phyloP scores from a whole-genome alignment of 2,888 invertebrate genomes.

The Apodemia mormo region DNA sequence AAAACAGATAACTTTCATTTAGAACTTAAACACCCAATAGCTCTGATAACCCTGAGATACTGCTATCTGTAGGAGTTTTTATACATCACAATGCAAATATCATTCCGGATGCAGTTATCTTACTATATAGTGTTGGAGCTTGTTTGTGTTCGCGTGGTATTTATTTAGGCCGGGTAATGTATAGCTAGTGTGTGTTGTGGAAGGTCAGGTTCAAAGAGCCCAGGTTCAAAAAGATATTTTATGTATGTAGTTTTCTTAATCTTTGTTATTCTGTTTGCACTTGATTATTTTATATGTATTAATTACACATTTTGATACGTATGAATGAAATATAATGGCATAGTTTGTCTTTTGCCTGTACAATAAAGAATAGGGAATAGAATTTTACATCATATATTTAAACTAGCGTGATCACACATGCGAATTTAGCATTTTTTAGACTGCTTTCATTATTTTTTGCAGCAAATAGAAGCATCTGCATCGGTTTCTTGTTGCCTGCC shows the following conservation, averaged over 20 bases:
- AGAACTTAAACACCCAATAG: constrained; percentile 26
- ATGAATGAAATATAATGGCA: background rate
- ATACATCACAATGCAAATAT: constrained; percentile 46
- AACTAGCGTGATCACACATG: background rate
- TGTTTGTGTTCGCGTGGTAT: constrained; percentile 45
- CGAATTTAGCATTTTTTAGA: background rate
- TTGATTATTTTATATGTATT: constrained; percentile 1
- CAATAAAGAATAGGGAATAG: background rate
- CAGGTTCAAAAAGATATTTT: constrained; percentile 26
- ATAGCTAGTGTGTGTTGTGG: constrained; percentile 54
- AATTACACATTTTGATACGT: background rate
- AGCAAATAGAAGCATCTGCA: background rate
- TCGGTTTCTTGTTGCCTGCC: background rate
- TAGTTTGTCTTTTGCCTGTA: background rate
- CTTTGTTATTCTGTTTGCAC: constrained; percentile 9
- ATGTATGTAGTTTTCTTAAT: constrained; percentile 15
- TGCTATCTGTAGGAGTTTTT: constrained; percentile 52
- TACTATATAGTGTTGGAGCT: constrained; percentile 45
- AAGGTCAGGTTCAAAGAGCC: constrained; percentile 65
- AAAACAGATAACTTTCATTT: constrained; percentile 42
- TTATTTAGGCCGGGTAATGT: constrained; percentile 57
- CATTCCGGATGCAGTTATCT: constrained; percentile 71
- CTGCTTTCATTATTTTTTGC: too few relatives aligned
- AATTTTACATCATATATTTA: background rate
- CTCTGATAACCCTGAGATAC: constrained; percentile 43